Evolutionary conservation across 2,888 invertebrate genomes (phyloP).

Genomic region (Apantesis nais): DNA sequence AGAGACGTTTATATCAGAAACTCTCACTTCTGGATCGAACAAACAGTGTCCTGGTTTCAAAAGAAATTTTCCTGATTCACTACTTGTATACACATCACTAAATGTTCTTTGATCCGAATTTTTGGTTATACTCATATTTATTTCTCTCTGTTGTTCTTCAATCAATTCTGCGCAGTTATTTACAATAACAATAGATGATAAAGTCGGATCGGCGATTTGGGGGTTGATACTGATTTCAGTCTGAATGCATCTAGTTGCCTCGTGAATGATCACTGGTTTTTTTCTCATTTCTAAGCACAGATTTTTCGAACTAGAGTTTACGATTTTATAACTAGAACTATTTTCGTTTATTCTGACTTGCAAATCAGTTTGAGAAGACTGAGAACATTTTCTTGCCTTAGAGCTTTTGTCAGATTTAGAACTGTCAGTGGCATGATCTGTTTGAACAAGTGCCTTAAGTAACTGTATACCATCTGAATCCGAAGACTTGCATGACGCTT

Average conservation of each 20-base stretch:
- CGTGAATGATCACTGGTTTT: conserved; percentile 45
- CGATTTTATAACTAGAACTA: conserved; percentile 40
- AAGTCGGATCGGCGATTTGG: conserved; percentile 70
- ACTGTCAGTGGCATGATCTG: conserved; percentile 23
- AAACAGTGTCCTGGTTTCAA: conserved; percentile 20
- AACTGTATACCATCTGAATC: conserved; percentile 27
- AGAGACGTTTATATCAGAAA: conserved; percentile 11
- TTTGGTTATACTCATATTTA: conserved; percentile 40
- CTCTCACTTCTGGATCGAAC: conserved; percentile 12
- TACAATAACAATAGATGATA: conserved; percentile 71
- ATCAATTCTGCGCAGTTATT: conserved; percentile 58
- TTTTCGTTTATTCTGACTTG: conserved; percentile 49
- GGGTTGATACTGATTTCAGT: conserved; percentile 80
- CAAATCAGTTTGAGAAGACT: conserved; percentile 73
- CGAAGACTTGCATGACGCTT: conserved; percentile 20
- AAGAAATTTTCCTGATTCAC: conserved; percentile 29
- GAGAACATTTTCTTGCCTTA: conserved; percentile 51
- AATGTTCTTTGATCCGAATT: conserved; percentile 31
- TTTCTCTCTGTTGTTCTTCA: conserved; percentile 57
- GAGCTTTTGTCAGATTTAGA: conserved; percentile 39
- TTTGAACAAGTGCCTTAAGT: conserved; percentile 32
- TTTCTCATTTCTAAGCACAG: conserved; percentile 19
- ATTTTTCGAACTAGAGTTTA: conserved; percentile 25
- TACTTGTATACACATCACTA: conserved; percentile 35
- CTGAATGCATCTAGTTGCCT: conserved; percentile 71